Conservation (phyloP, 2,797 vertebrate genomes). For the Lophotriccus pileatus region DNA sequence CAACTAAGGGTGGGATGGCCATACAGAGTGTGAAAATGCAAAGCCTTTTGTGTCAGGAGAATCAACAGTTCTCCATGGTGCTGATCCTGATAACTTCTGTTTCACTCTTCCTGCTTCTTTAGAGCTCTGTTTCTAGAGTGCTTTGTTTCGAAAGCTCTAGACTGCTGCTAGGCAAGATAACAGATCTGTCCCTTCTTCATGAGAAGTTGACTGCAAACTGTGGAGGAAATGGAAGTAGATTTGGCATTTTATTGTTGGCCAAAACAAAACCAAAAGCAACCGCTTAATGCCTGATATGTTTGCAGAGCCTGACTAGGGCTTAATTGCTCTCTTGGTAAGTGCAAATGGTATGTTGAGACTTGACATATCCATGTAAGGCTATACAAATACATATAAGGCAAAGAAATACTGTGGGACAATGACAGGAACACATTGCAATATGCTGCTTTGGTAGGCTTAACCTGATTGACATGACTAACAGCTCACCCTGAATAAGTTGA, state of each 20-base stretch:
- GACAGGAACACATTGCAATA: neutral
- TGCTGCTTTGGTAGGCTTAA: neutral
- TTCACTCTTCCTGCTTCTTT: neutral
- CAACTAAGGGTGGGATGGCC: neutral
- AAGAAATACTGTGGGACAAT: neutral
- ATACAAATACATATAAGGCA: too few relatives aligned
- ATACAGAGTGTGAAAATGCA: neutral
- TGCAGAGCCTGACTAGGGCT: neutral
- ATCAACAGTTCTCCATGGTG: neutral
- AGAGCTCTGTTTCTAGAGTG: neutral
- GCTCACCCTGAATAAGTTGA: neutral
- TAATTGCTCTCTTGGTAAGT: neutral
- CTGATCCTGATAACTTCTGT: neutral
- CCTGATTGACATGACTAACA: neutral
- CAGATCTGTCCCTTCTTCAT: neutral
- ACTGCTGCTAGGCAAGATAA: neutral
- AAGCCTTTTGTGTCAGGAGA: neutral
- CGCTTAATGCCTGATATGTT: neutral
- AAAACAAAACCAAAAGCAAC: neutral
- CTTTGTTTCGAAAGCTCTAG: neutral
- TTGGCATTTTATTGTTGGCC: neutral
- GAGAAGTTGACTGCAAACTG: neutral
- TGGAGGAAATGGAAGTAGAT: neutral
- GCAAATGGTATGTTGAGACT: neutral
- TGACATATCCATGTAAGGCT: neutral